Percentiles rank a stretch among this genome's conserved stretches.
phyloP scores from a whole-genome alignment of 2,797 vertebrate species.

The Selene dorsalis region DNA sequence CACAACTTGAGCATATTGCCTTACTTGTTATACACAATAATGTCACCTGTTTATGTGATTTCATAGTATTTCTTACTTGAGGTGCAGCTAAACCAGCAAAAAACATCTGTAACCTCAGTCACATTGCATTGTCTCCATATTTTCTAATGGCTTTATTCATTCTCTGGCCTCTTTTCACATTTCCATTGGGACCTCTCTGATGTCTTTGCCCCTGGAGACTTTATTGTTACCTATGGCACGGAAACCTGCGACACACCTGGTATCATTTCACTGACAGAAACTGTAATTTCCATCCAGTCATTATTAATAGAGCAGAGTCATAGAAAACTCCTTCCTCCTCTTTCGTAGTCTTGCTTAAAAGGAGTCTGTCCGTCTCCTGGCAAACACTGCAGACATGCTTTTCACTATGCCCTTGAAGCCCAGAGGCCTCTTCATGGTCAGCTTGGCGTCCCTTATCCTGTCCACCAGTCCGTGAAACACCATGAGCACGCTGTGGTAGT shows the following conservation, averaged over 20 bases:
- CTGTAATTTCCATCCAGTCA: conserved; percentile 13
- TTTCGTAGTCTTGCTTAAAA: conserved; percentile 40
- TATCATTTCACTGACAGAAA: conserved; percentile 4
- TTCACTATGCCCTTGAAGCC: conserved; percentile 84
- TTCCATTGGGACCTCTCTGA: background rate
- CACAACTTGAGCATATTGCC: conserved; percentile 7
- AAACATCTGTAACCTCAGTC: conserved; percentile 7
- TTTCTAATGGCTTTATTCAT: conserved; percentile 21
- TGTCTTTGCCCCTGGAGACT: background rate
- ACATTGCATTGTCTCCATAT: background rate
- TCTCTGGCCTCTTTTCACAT: conserved; percentile 9
- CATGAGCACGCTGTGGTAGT: conserved; percentile 84
- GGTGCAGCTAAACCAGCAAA: conserved; percentile 2
- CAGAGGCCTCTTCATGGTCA: conserved; percentile 70
- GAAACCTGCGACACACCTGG: background rate
- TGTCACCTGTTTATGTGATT: background rate
- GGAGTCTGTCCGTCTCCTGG: conserved; percentile 80
- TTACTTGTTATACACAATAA: conserved; percentile 1
- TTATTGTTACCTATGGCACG: conserved; percentile 16
- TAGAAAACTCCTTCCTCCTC: background rate
- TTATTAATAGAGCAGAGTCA: background rate
- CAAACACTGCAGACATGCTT: conserved; percentile 85
- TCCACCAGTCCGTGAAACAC: conserved; percentile 85
- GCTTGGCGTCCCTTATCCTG: conserved; percentile 78
- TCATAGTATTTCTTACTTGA: background rate